Percentiles rank a stretch among this genome's conserved stretches.
Evolutionary conservation across 2,888 invertebrate genomes (phyloP).

Genomic region (Nymphalis urticae): DNA sequence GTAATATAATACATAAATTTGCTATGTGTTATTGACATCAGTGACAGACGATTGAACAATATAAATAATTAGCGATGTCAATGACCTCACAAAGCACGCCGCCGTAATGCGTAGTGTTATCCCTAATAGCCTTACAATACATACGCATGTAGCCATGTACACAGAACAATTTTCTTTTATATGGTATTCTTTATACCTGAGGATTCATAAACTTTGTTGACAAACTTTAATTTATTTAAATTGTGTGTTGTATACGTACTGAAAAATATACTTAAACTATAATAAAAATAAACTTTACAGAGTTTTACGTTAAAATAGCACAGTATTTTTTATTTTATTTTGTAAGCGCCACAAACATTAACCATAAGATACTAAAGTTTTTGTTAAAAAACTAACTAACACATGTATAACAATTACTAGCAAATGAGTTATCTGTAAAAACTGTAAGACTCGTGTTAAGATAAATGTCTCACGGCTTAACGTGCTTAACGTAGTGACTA

Average conservation of each 20-base stretch:
- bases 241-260: not conserved
- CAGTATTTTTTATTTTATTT: not conserved
- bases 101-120: constrained; percentile 22
- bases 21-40: constrained; percentile 6
- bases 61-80: constrained; percentile 33
- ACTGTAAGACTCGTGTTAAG: too few relatives aligned
- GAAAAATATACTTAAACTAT: not conserved
- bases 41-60: constrained; percentile 21
- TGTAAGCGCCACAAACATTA: not conserved
- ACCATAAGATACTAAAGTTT: not conserved
- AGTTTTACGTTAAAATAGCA: not conserved
- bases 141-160: not conserved
- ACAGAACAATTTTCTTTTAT: not conserved
- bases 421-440: too few relatives aligned
- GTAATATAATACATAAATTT: not conserved
- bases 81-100: constrained; percentile 33
- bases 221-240: constrained; percentile 1
- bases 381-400: too few relatives aligned
- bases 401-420: too few relatives aligned
- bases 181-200: not conserved
- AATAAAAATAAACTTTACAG: not conserved
- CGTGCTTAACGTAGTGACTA: too few relatives aligned
- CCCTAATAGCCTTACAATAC: constrained; percentile 16
- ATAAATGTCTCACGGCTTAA: too few relatives aligned
- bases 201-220: not conserved